Base-by-base conservation (phyloP, 2,888 invertebrate species). In the Drosophila differens region DNA sequence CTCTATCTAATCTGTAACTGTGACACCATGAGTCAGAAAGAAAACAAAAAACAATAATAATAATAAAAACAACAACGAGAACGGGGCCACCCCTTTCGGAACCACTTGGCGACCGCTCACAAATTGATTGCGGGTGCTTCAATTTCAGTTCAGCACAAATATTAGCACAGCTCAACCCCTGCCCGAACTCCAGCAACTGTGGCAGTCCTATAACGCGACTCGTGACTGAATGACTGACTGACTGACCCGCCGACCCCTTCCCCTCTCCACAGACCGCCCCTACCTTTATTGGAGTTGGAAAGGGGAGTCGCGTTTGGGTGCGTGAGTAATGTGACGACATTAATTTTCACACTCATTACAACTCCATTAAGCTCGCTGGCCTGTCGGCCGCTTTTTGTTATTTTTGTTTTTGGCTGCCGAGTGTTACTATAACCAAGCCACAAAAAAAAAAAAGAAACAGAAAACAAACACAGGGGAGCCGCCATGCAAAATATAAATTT, bases 281-380 rank as follows among this genome's bases (percentile, higher is more conserved):
- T 25, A 33, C 53, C 54, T 32, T 39, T 28, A 1, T n/a, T 35
- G 2, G 51, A 41, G 33, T 33, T 16, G 44, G 32, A 22, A 37
- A 5, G 41, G 63, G 76, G 62, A 39, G 68, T 76, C 76, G 67
- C 37, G 33, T 65, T 74, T 76, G 82, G 78, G 81, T 88, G 87
- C 91, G 87, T 88, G 87, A 88, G 91, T 87, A 90, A 88, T 88
- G 91, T 88, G 87, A 91, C 87, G 89, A 89, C 87, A 88, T 88
- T 86, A 90, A 89, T 88, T 88, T 88, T 88, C 89, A 88, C 87
- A 89, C 91, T 88, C 91, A 88, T 88, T 88, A 88, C 87, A 88
- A 88, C 87, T 91, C 89, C 84, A 88, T 88, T 88, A 91, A 75
- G 82, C 70, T 61, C 54, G 55, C 49, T 64, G 59, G 70, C 52